Evolutionary conservation across 1,140 invertebrate species (phyloP).

Genomic region (Goniozus legneri): DNA sequence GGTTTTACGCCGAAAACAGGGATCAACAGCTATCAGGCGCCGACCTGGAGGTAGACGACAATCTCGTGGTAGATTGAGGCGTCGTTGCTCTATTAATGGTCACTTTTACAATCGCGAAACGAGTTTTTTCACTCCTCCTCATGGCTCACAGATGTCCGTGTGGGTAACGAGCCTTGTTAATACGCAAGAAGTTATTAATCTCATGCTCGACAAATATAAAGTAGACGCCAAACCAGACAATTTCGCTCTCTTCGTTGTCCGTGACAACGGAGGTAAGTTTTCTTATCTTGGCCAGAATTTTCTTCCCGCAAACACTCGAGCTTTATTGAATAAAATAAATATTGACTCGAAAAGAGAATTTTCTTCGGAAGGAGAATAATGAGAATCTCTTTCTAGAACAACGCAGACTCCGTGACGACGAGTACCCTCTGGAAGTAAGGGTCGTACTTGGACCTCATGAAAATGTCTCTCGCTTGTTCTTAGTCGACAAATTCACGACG

Average conservation of each 20-base stretch:
- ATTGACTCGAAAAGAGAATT: neutral
- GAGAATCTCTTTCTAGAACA: conserved; percentile 61
- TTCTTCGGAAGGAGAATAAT: too few species aligned
- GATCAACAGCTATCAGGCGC: conserved; percentile 68
- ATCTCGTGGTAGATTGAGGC: conserved; percentile 67
- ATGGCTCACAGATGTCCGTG: conserved; percentile 81
- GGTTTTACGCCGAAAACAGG: conserved; percentile 50
- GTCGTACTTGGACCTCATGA: conserved; percentile 80
- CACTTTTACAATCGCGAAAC: conserved; percentile 87
- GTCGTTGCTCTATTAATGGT: conserved; percentile 83
- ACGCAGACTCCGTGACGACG: conserved; percentile 69
- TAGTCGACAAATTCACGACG: conserved; percentile 73
- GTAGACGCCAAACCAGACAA: conserved; percentile 74
- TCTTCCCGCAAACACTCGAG: too few species aligned
- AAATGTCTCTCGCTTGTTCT: conserved; percentile 74
- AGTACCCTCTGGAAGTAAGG: conserved; percentile 75
- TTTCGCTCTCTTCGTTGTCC: conserved; percentile 78
- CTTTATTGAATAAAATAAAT: too few species aligned
- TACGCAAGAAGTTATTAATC: conserved; percentile 78
- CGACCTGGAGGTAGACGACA: conserved; percentile 64
- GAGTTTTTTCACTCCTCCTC: conserved; percentile 80
- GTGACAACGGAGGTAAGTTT: conserved; percentile 74
- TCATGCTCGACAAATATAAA: conserved; percentile 84
- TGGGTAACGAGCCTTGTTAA: conserved; percentile 80
- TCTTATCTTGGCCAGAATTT: too few species aligned